These are phyloP conservation scores for Nyctalus aviator DNA, from an alignment of 2,797 vertebrate genomes.

Conservation along the genomic window DNA sequence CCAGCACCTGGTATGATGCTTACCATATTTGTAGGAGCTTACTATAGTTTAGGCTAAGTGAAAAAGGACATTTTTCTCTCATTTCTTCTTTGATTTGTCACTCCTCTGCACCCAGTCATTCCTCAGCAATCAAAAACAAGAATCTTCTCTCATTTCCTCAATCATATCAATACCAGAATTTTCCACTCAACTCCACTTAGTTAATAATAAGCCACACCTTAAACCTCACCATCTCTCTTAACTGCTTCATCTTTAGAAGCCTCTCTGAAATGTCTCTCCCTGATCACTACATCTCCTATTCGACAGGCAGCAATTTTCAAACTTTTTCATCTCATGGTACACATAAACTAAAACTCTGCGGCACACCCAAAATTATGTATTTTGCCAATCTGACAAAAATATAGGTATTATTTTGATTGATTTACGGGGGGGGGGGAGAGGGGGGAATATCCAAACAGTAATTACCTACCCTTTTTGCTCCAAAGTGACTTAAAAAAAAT, in stretches of 20 bases:
- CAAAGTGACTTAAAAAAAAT: not conserved
- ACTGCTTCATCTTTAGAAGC: not conserved
- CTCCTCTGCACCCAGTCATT: not conserved
- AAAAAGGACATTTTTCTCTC: not conserved
- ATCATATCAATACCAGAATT: not conserved
- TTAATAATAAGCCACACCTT: not conserved
- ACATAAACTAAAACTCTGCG: not conserved
- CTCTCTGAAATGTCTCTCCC: not conserved
- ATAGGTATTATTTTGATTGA: not conserved
- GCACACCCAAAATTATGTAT: not conserved
- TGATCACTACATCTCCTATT: not conserved
- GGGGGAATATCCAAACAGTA: too few species aligned
- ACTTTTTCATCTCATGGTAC: not conserved
- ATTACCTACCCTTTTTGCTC: not conserved
- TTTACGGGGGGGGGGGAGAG: too few species aligned
- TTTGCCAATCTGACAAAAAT: not conserved
- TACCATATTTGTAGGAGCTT: not conserved
- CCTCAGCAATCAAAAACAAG: not conserved
- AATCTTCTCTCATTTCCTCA: not conserved
- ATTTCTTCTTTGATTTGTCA: not conserved
- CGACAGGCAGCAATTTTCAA: not conserved
- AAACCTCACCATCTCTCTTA: not conserved
- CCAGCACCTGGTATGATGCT: not conserved
- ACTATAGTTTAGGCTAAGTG: not conserved
- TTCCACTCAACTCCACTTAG: not conserved